These are phyloP conservation scores for Ginglymostoma cirratum DNA, from an alignment of 2,113 vertebrate genomes.

Conservation along the genomic window DNA sequence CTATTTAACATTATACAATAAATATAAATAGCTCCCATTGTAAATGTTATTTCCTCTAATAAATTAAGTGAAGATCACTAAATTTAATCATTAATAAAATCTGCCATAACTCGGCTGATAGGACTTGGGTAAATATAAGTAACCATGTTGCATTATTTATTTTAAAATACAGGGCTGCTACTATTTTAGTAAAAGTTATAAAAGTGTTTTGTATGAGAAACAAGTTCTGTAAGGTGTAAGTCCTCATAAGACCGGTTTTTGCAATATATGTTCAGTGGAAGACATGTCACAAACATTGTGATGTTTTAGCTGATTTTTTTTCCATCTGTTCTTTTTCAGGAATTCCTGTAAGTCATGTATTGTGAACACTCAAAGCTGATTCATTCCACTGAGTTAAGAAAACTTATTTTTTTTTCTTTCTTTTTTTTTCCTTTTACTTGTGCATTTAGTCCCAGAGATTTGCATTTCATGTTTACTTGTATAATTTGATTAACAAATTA, in stretches of 20 bases:
- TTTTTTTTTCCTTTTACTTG: neutral
- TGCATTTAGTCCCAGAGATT: neutral
- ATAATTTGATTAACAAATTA: neutral
- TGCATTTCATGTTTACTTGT: neutral
- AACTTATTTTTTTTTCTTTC: neutral
- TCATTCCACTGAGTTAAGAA: slow-evolving; percentile 61
- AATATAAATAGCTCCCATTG: neutral
- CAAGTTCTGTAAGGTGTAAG: neutral
- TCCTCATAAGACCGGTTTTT: neutral
- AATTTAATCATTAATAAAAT: neutral
- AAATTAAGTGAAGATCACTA: neutral
- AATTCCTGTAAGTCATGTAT: slow-evolving; percentile 80
- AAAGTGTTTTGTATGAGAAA: neutral
- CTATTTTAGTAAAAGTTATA: neutral
- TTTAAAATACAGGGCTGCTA: neutral
- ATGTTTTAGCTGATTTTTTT: neutral
- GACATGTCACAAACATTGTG: neutral
- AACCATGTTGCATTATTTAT: neutral
- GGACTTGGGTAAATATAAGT: neutral
- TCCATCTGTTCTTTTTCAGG: slow-evolving; percentile 71
- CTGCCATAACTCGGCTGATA: neutral
- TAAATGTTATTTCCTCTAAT: neutral
- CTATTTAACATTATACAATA: neutral
- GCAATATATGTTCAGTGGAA: neutral
- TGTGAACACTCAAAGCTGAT: slow-evolving; percentile 43